These are phyloP conservation scores for Epizoanthus scotinus DNA, from an alignment of 92 coral and sea anemone species.

Conservation along the genomic window DNA sequence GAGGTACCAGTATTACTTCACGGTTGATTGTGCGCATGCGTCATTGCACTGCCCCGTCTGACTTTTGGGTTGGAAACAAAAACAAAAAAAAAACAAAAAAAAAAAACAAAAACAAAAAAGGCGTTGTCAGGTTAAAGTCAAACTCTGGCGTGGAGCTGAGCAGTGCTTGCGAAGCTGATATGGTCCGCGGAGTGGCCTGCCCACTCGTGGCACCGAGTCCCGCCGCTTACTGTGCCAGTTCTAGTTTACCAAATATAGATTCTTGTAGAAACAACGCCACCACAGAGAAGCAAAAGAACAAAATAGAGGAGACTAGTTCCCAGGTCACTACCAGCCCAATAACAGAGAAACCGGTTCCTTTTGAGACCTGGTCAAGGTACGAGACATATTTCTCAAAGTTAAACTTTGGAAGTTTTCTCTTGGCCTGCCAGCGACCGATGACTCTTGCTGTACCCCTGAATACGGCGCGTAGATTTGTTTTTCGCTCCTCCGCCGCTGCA, in stretches of 20 bases:
- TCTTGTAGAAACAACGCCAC: slow-evolving; percentile 87
- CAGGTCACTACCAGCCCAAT: slow-evolving; percentile 74
- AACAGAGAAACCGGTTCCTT: slow-evolving; percentile 75
- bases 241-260: slow-evolving; percentile 76
- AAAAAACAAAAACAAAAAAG: too few relatives aligned
- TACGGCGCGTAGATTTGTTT: slow-evolving; percentile 36
- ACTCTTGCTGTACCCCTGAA: slow-evolving; percentile 58
- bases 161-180: too few relatives aligned
- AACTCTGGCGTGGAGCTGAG: too few relatives aligned
- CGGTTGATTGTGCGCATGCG: too few relatives aligned
- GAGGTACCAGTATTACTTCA: too few relatives aligned
- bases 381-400: slow-evolving; percentile 80
- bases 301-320: slow-evolving; percentile 77
- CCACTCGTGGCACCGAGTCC: too few relatives aligned
- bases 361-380: slow-evolving; percentile 71
- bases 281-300: slow-evolving; percentile 77
- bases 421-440: slow-evolving; percentile 63
- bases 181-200: too few relatives aligned
- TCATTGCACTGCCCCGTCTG: too few relatives aligned
- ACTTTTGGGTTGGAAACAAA: too few relatives aligned
- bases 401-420: slow-evolving; percentile 53
- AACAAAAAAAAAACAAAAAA: too few relatives aligned
- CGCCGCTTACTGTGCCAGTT: slow-evolving; percentile 14
- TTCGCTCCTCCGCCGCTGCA: slow-evolving; percentile 8
- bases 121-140: too few relatives aligned